A percentile compares a stretch with the other conserved stretches of the same genome.
phyloP scores from a whole-genome alignment of 2,797 vertebrate genomes.

The Pseudopleuronectes americanus region DNA sequence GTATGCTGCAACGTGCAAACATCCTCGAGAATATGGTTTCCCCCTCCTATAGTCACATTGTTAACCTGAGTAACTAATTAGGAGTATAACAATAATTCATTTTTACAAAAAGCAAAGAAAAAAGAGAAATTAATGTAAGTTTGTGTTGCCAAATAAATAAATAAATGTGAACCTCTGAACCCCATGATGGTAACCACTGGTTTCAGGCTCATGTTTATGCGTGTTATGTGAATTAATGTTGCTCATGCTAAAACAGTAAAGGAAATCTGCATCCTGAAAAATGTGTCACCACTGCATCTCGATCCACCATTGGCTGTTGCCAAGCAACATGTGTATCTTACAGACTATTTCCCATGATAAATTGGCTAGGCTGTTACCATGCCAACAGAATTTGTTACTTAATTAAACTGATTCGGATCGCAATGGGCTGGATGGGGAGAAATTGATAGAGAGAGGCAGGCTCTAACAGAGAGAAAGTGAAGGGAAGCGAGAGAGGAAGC shows the following conservation, averaged over 20 bases:
- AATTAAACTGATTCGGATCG: constrained; percentile 95
- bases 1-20: no score
- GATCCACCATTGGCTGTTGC: constrained; percentile 90
- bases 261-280: constrained; percentile 83
- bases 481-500: constrained; percentile 27
- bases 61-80: no score
- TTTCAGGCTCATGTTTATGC: neutral
- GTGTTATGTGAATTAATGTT: neutral
- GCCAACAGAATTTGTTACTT: constrained; percentile 97
- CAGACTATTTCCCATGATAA: constrained; percentile 92
- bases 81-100: no score
- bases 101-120: no score
- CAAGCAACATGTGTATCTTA: constrained; percentile 91
- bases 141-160: no score
- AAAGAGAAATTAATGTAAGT: no score
- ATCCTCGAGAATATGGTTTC: no score
- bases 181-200: neutral
- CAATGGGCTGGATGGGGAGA: constrained; percentile 86
- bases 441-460: constrained; percentile 72
- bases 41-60: no score
- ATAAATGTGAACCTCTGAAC: no score
- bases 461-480: constrained; percentile 72
- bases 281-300: constrained; percentile 87
- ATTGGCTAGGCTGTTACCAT: constrained; percentile 95
- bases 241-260: neutral